phyloP scores from a whole-genome alignment of 1,140 invertebrate species.

The Drosophila saltans region DNA sequence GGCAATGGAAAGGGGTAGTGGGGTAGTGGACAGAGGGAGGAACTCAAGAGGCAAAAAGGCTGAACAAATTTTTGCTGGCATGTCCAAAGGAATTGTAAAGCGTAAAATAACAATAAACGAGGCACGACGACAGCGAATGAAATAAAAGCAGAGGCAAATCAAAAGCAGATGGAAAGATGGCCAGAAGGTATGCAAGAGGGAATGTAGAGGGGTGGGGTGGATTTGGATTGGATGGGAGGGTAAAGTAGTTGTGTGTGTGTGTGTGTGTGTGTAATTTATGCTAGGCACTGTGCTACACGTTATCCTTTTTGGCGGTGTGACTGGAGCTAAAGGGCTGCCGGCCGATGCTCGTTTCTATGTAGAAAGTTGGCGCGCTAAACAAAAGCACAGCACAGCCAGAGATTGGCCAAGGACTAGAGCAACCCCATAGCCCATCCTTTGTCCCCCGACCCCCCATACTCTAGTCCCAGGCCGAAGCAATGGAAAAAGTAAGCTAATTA shows the following conservation, averaged over 20 bases:
- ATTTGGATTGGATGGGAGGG: not conserved
- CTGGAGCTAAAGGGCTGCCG: not conserved
- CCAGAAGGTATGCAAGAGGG: not conserved
- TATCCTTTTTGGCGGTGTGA: conserved; percentile 58
- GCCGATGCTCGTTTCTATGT: not conserved
- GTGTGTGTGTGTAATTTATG: conserved; percentile 67
- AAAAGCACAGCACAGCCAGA: conserved; percentile 63
- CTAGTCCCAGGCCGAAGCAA: conserved; percentile 19
- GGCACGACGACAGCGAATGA: conserved; percentile 35
- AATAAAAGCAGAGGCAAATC: conserved; percentile 43
- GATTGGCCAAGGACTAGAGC: conserved; percentile 37
- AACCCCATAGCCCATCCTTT: not conserved
- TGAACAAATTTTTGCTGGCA: conserved; percentile 75
- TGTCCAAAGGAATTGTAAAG: conserved; percentile 77
- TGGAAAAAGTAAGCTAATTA: conserved; percentile 79
- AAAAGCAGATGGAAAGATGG: not conserved
- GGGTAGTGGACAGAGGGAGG: not conserved
- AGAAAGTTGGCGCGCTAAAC: conserved; percentile 32
- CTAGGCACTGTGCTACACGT: conserved; percentile 57
- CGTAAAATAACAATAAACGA: conserved; percentile 77
- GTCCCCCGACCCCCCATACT: not conserved
- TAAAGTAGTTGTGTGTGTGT: conserved; percentile 73
- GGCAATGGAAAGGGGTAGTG: not conserved
- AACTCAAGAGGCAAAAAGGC: conserved; percentile 47
- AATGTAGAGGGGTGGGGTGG: not conserved